Evolutionary conservation across 2,113 vertebrate genomes (phyloP).

Genomic region (Dascyllus trimaculatus): DNA sequence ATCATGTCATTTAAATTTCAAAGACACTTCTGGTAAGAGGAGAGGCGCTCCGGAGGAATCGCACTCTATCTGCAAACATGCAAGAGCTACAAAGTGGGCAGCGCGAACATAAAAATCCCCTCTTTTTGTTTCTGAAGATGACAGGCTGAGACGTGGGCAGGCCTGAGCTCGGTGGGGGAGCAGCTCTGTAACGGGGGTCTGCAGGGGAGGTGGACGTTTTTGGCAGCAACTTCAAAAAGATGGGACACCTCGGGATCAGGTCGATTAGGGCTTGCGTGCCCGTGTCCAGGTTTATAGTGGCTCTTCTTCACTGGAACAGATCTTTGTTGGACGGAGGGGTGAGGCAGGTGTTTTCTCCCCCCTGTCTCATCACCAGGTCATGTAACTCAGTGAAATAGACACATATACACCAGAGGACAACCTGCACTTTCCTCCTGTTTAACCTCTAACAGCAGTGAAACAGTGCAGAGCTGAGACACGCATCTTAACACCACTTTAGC

Average conservation of each 20-base stretch:
- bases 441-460: constrained; percentile 70
- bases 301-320: constrained; percentile 70
- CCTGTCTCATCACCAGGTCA: constrained; percentile 28
- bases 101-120: not conserved
- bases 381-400: constrained; percentile 71
- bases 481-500: not conserved
- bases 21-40: constrained; percentile 81
- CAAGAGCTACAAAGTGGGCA: constrained; percentile 8
- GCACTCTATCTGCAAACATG: constrained; percentile 76
- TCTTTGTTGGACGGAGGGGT: constrained; percentile 67
- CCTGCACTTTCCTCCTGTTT: constrained; percentile 55
- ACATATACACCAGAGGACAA: constrained; percentile 27
- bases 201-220: constrained; percentile 28
- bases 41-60: constrained; percentile 84
- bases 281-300: constrained; percentile 62
- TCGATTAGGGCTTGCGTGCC: constrained; percentile 70
- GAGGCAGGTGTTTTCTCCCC: constrained; percentile 71
- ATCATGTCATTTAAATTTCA: constrained; percentile 89
- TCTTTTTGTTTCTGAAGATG: not conserved
- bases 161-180: constrained; percentile 43
- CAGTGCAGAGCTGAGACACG: not conserved
- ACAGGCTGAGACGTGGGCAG: constrained; percentile 6
- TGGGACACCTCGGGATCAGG: constrained; percentile 67
- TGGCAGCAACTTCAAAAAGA: constrained; percentile 68
- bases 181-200: constrained; percentile 1